Conservation (phyloP, 2,797 vertebrate genomes). For the Pachyuromys duprasi region DNA sequence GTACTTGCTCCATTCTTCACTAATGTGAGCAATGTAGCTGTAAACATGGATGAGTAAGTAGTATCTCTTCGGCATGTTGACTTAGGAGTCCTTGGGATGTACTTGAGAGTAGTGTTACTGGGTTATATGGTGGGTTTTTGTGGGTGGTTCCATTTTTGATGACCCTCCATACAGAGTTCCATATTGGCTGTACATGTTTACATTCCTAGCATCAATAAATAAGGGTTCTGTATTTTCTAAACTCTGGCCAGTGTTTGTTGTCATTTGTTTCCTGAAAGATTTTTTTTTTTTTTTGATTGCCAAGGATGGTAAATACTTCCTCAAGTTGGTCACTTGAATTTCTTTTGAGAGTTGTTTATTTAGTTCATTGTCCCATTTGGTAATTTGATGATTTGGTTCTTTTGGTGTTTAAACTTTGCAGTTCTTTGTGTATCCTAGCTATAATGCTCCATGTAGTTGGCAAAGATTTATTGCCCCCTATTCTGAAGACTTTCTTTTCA, state of each 20-base stretch:
- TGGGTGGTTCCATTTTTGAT: not conserved
- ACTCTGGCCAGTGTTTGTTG: not conserved
- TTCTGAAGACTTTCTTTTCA: not conserved
- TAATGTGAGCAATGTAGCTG: not conserved
- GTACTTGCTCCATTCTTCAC: not conserved
- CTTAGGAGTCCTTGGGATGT: not conserved
- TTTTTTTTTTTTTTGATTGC: not conserved
- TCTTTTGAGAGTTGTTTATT: not conserved
- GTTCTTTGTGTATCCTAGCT: not conserved
- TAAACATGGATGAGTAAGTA: not conserved
- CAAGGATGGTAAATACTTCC: not conserved
- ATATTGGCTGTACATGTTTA: not conserved
- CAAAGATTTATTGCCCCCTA: too few relatives aligned
- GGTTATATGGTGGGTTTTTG: not conserved
- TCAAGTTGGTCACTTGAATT: not conserved
- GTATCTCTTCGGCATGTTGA: not conserved
- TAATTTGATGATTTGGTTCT: not conserved
- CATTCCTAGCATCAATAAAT: not conserved
- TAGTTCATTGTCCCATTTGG: not conserved
- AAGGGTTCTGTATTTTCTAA: not conserved
- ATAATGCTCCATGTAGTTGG: not conserved
- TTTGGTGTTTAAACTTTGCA: not conserved
- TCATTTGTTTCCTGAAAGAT: not conserved
- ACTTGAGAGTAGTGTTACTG: not conserved
- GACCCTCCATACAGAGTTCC: not conserved